Evolutionary conservation across 2,113 vertebrate genomes (phyloP).

Genomic region (Nesoenas mayeri): DNA sequence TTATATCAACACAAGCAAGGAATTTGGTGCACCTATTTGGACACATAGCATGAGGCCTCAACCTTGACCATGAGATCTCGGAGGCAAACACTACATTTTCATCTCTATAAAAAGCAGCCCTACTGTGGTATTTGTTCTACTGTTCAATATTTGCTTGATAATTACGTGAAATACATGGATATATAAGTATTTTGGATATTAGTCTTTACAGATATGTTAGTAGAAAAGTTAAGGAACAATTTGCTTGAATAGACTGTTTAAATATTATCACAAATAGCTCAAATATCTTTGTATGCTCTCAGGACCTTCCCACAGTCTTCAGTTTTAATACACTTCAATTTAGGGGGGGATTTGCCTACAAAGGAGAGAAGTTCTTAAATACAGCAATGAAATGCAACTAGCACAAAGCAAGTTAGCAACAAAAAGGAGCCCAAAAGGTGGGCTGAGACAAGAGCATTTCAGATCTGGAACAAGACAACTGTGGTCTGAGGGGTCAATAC

Average conservation of each 20-base stretch:
- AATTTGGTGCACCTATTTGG: not conserved
- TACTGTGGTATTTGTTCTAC: not conserved
- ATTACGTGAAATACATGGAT: not conserved
- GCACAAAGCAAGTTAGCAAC: not conserved
- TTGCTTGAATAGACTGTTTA: not conserved
- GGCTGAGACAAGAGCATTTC: not conserved
- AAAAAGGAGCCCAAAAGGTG: not conserved
- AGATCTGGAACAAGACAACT: not conserved
- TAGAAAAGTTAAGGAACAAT: not conserved
- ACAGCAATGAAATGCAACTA: not conserved
- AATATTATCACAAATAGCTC: not conserved
- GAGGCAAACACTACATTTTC: not conserved
- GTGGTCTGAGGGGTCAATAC: not conserved
- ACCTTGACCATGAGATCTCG: accelerated
- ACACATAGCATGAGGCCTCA: not conserved
- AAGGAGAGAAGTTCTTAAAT: not conserved
- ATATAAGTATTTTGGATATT: not conserved
- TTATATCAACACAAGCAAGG: not conserved
- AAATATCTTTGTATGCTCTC: not conserved
- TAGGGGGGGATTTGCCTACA: not conserved
- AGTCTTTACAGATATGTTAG: not conserved
- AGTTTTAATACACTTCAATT: not conserved
- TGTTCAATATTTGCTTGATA: not conserved
- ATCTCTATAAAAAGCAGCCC: not conserved
- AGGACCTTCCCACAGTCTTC: not conserved